Conservation (phyloP, 1,140 invertebrate genomes). For the Trichonephila clavipes region DNA sequence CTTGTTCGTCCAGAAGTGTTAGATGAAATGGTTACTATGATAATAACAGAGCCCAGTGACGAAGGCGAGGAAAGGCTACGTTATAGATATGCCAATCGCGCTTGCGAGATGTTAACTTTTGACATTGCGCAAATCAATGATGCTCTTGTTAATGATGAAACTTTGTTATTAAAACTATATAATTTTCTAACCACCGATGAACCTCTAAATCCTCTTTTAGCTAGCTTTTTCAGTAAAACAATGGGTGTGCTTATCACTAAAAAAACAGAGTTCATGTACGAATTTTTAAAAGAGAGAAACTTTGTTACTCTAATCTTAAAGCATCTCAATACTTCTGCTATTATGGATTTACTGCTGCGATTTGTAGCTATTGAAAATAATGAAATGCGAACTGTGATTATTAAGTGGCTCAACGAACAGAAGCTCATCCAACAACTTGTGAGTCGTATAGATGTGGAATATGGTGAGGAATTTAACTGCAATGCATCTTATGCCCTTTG, state of each 20-base stretch:
- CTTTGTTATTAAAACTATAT: slow-evolving; percentile 91
- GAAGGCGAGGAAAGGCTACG: slow-evolving; percentile 88
- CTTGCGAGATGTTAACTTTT: slow-evolving; percentile 95
- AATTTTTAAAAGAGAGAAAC: slow-evolving; percentile 92
- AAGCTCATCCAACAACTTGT: slow-evolving; percentile 91
- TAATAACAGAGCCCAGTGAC: slow-evolving; percentile 90
- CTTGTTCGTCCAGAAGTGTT: slow-evolving; percentile 91
- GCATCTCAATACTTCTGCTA: slow-evolving; percentile 95
- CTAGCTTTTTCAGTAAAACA: slow-evolving; percentile 97
- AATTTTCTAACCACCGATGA: slow-evolving; percentile 91
- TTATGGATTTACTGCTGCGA: slow-evolving; percentile 95
- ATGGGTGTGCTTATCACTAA: slow-evolving; percentile 91
- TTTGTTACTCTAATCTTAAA: slow-evolving; percentile 92
- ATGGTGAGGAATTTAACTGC: slow-evolving; percentile 85
- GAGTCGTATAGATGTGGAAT: slow-evolving; percentile 88
- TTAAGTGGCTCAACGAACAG: slow-evolving; percentile 95
- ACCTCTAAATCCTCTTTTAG: slow-evolving; percentile 94
- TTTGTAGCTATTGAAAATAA: slow-evolving; percentile 91
- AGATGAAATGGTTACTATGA: slow-evolving; percentile 91
- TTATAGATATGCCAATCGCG: slow-evolving; percentile 92
- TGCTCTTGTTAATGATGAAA: slow-evolving; percentile 88
- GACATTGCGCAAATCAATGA: slow-evolving; percentile 93
- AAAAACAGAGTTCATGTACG: slow-evolving; percentile 86
- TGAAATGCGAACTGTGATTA: slow-evolving; percentile 89
- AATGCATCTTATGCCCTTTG: slow-evolving; percentile 91